Evolutionary conservation across 2,888 invertebrate genomes (phyloP).

Genomic region (Muscina levida): DNA sequence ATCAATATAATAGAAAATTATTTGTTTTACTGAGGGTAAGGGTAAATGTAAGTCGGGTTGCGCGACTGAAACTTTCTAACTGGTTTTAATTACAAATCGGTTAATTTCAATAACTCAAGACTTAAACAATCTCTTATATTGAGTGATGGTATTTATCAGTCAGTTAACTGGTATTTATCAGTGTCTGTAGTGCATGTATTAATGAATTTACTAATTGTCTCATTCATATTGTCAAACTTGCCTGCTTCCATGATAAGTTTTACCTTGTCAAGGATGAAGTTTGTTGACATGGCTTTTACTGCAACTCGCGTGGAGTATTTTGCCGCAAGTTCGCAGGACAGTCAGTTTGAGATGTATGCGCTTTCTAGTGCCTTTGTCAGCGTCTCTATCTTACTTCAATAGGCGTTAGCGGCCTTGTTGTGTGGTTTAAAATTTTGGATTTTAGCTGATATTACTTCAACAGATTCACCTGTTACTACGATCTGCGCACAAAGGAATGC

Average conservation of each 20-base stretch:
- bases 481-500: not conserved
- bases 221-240: conserved; percentile 50
- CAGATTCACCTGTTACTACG: conserved; percentile 29
- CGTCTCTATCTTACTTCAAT: conserved; percentile 33
- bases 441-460: conserved; percentile 28
- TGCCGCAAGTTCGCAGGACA: conserved; percentile 45
- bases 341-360: conserved; percentile 50
- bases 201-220: conserved; percentile 46
- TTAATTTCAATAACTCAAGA: too few species aligned
- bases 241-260: conserved; percentile 58
- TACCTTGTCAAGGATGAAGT: conserved; percentile 41
- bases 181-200: conserved; percentile 29
- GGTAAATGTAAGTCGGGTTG: too few species aligned
- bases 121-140: too few species aligned
- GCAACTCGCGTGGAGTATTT: too few species aligned
- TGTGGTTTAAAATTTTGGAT: conserved; percentile 29
- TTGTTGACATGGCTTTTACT: too few species aligned
- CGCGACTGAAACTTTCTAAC: too few species aligned
- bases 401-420: conserved; percentile 32
- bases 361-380: conserved; percentile 46
- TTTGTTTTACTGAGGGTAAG: too few species aligned
- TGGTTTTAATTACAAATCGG: too few species aligned
- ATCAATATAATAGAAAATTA: too few species aligned
- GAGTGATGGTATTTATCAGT: too few species aligned
- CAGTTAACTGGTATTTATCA: too few species aligned